phyloP scores from a whole-genome alignment of 2,797 vertebrate species.

The Poeciliopsis paucimaculata region DNA sequence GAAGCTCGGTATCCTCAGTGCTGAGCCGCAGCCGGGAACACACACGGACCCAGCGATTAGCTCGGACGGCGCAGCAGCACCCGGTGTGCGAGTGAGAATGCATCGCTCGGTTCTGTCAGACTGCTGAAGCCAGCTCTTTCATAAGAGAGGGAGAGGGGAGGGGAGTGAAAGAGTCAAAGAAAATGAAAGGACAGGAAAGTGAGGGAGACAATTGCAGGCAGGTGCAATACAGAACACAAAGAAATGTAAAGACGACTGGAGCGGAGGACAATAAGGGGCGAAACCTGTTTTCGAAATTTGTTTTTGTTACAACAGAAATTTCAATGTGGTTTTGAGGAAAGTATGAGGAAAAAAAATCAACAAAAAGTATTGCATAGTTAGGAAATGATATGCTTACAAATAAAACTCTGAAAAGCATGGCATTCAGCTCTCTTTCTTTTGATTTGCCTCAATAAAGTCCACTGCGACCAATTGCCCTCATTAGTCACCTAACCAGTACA shows the following conservation, averaged over 20 bases:
- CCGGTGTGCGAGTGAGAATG: constrained; percentile 51
- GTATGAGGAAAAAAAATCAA: neutral
- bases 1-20: constrained; percentile 64
- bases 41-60: constrained; percentile 53
- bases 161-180: constrained; percentile 2
- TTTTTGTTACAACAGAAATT: neutral
- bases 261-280: constrained; percentile 1
- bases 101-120: constrained; percentile 60
- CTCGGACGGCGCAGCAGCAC: constrained; percentile 35
- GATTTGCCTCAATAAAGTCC: no score
- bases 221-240: constrained; percentile 39
- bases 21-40: constrained; percentile 57
- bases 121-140: constrained; percentile 78
- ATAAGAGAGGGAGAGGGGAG: constrained; percentile 20
- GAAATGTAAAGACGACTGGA: constrained; percentile 26
- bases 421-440: neutral
- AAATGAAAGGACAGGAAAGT: constrained; percentile 20
- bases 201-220: constrained; percentile 28
- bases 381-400: neutral
- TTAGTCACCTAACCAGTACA: no score
- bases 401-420: neutral
- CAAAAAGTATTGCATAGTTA: neutral
- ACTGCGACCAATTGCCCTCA: no score
- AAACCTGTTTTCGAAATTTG: neutral
- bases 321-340: neutral